These are phyloP conservation scores for Cinclus mexicanus DNA, from an alignment of 2,113 vertebrate genomes.

Conservation along the genomic window DNA sequence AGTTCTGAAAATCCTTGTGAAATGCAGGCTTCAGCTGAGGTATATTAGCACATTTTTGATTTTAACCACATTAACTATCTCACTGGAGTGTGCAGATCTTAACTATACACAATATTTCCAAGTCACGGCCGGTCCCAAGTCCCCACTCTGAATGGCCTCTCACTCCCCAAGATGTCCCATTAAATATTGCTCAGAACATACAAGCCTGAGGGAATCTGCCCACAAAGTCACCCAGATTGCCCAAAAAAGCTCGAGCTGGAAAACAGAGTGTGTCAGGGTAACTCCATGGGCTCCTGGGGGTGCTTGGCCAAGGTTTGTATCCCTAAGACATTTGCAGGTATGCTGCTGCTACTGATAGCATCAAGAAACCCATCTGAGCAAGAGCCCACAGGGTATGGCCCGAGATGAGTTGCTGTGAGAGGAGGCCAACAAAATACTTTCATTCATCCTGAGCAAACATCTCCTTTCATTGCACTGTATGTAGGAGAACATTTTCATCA, in stretches of 20 bases:
- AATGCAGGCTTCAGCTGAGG: neutral
- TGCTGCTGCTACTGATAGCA: neutral
- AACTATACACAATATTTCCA: neutral
- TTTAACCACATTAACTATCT: conserved; percentile 48
- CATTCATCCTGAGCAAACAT: neutral
- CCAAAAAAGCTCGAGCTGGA: neutral
- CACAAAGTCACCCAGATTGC: neutral
- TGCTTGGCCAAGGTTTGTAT: neutral
- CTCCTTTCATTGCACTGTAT: neutral
- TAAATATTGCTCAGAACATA: neutral
- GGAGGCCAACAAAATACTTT: neutral
- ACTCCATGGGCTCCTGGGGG: neutral
- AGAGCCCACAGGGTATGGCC: neutral
- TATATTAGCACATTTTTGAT: conserved; percentile 35
- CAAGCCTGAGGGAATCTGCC: neutral
- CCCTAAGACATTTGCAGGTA: neutral
- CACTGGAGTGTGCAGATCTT: conserved; percentile 26
- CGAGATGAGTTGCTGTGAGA: neutral
- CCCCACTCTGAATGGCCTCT: neutral
- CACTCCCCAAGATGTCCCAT: neutral
- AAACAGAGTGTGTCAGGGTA: neutral
- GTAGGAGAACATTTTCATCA: neutral
- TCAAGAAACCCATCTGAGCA: neutral
- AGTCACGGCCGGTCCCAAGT: neutral
- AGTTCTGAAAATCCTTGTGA: neutral